Conservation (phyloP, 2,113 vertebrate species). For the Nestor notabilis region DNA sequence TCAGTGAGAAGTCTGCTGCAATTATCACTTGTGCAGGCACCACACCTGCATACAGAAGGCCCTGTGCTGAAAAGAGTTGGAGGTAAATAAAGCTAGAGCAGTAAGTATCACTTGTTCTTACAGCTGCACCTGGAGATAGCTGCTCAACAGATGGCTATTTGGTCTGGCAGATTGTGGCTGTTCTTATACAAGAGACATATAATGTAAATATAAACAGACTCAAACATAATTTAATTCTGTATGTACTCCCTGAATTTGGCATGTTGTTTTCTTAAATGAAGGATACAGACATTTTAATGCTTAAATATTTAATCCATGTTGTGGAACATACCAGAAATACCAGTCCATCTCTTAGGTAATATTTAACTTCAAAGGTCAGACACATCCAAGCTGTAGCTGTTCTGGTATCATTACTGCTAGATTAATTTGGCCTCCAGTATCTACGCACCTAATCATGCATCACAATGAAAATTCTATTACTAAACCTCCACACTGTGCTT, state of each 20-base stretch:
- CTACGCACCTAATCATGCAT: constrained; percentile 9
- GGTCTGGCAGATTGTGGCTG: neutral
- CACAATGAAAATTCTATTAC: neutral
- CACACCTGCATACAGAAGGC: neutral
- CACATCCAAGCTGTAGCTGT: neutral
- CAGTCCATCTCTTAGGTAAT: constrained; percentile 36
- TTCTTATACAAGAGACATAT: neutral
- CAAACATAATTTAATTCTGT: neutral
- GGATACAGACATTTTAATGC: neutral
- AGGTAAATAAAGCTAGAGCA: neutral
- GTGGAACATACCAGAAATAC: constrained; percentile 41
- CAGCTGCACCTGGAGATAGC: neutral
- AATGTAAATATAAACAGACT: neutral
- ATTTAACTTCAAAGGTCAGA: constrained; percentile 47
- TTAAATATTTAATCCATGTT: constrained; percentile 16
- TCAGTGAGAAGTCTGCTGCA: neutral
- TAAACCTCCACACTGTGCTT: neutral
- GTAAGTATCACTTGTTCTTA: neutral
- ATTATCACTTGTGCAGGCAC: neutral
- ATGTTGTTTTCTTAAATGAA: neutral
- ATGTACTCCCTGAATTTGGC: neutral
- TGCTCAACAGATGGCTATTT: neutral
- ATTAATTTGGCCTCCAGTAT: neutral
- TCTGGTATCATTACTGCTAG: neutral
- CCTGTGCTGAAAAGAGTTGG: neutral